Conservation (phyloP, 2,113 vertebrate genomes). For the Archocentrus centrarchus region DNA sequence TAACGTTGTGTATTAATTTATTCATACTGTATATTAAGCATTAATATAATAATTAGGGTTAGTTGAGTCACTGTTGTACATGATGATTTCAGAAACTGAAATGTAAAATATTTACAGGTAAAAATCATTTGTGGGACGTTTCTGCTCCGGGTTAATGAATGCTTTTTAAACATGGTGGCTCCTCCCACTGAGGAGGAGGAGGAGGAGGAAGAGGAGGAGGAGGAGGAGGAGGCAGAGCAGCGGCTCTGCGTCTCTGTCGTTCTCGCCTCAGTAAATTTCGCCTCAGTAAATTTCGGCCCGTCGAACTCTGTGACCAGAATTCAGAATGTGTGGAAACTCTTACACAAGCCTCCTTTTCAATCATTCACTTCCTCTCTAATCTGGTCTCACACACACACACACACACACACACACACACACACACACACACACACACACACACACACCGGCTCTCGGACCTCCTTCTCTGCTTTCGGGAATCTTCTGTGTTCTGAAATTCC, state of each 20-base stretch:
- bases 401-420: too few species aligned
- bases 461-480: not conserved
- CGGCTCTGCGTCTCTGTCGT: not conserved
- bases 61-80: not conserved
- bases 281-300: slow-evolving; percentile 11
- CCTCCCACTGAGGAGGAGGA: not conserved
- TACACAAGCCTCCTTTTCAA: not conserved
- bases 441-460: not conserved
- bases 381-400: too few species aligned
- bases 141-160: not conserved
- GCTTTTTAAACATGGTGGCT: too few species aligned
- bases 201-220: not conserved
- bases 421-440: too few species aligned
- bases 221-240: not conserved
- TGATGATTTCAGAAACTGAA: too few species aligned
- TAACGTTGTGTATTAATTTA: not conserved
- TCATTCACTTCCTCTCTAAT: not conserved
- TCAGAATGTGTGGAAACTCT: not conserved
- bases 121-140: not conserved
- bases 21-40: too few species aligned
- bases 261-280: slow-evolving; percentile 16
- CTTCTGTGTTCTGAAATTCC: not conserved
- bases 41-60: not conserved
- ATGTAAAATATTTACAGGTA: not conserved
- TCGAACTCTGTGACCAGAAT: slow-evolving; percentile 20